Evolutionary conservation across 2,797 vertebrate species (phyloP).

Genomic region (Sebastes wilsoni): DNA sequence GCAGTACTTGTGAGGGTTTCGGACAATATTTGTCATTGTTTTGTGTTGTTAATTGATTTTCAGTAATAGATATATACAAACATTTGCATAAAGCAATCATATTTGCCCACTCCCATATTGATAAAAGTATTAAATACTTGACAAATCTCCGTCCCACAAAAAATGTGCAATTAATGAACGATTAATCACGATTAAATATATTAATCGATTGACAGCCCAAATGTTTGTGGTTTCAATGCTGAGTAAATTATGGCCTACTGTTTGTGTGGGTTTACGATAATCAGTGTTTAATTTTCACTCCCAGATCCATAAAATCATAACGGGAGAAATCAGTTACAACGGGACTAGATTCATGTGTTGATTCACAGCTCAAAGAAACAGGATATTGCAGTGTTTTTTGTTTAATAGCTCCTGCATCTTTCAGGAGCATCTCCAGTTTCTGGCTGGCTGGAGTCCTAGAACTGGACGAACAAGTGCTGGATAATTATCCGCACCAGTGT

Average conservation of each 20-base stretch:
- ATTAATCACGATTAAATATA: too few species aligned
- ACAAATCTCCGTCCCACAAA: too few species aligned
- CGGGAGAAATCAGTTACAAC: conserved; percentile 20
- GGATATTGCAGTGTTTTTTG: conserved; percentile 75
- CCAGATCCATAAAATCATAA: conserved; percentile 20
- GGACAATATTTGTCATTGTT: too few species aligned
- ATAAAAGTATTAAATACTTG: too few species aligned
- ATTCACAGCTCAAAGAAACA: conserved; percentile 73
- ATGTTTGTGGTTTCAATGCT: not conserved
- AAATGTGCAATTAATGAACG: too few species aligned
- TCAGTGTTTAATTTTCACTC: not conserved
- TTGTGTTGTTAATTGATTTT: too few species aligned
- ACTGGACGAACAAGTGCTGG: conserved; percentile 64
- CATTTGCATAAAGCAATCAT: too few species aligned
- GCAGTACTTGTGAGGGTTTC: too few species aligned
- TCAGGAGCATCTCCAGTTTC: conserved; percentile 79
- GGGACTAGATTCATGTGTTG: conserved; percentile 54
- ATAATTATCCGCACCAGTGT: conserved; percentile 81
- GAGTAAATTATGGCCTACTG: not conserved
- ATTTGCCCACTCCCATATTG: too few species aligned
- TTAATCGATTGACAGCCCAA: too few species aligned
- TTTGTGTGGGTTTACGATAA: not conserved
- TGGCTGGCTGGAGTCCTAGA: conserved; percentile 76
- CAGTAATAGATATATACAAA: too few species aligned
- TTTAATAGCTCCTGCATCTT: conserved; percentile 85